Base-by-base conservation (phyloP, 1,140 invertebrate genomes). In the Drosophila orosa region DNA sequence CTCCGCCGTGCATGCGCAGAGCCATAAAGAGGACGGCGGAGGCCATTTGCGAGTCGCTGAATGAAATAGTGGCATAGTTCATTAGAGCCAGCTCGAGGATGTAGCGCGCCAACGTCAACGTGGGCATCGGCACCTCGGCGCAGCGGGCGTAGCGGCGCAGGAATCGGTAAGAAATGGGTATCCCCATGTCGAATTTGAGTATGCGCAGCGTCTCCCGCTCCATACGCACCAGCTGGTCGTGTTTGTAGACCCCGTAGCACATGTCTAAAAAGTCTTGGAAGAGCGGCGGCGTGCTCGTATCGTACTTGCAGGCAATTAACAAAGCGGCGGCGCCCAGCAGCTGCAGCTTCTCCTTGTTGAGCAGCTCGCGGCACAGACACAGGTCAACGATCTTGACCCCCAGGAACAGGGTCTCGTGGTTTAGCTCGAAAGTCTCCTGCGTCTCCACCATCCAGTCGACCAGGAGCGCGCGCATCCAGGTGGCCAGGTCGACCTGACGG, bases 361-460 rank as follows among this genome's bases (percentile, higher is more conserved):
- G 93, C 24, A 93, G 87, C 85, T 95, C 92, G 92, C 95, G 94
- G 40, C 95, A 95, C 42, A 99, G 93, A 92, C 97, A 99, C 42
- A 97, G 93, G 92, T 99, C 99, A 3, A 99, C 96, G 61, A 99
- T 93, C 93, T 99, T 99, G n/a, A 99, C 98, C 48, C 97, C 97
- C 80, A 99, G 94, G 92, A 99, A 99, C 1, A 99, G 92, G 0
- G 98, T 99, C 93, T 99, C 99, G 83, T n/a, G n/a, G n/a, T n/a
- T n/a, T n/a, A n/a, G n/a, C 99, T 98, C 98, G 92, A 99, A 99
- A 31, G 96, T 98, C 93, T 99, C 98, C 92, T 98, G 97, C 10
- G 99, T 98, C n/a, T n/a, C n/a, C n/a, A 99, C 98, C 95, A 99
- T 96, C 99, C 99, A 99, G 92, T 99, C 98, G 5, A 99, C 96